Percentiles rank a stretch among this genome's conserved stretches.
These are phyloP conservation scores for Rachycentron canadum DNA, from an alignment of 2,797 vertebrate genomes.

Conservation along the genomic window DNA sequence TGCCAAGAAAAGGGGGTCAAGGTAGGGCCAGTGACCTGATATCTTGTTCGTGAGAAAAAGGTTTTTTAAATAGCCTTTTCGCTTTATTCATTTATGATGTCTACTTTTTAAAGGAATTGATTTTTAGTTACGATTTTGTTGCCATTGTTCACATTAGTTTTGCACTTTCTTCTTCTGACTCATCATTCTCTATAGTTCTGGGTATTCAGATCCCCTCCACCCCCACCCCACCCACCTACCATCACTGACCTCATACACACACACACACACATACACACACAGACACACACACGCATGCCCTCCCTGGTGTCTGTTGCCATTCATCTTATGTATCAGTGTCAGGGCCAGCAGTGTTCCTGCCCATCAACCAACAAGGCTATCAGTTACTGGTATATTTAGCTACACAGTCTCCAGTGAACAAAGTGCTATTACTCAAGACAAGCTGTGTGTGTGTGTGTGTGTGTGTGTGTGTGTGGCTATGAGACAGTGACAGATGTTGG, in stretches of 20 bases:
- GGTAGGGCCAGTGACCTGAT: conserved; percentile 10
- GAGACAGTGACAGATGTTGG: conserved; percentile 23
- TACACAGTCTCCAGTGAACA: conserved; percentile 51
- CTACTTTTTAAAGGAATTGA: neutral
- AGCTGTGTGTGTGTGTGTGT: conserved; percentile 17
- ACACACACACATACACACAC: conserved; percentile 13
- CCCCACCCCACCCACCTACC: no score
- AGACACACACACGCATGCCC: neutral
- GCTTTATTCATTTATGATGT: neutral
- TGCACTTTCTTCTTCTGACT: neutral
- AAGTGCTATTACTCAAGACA: conserved; percentile 60
- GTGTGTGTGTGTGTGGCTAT: conserved; percentile 6
- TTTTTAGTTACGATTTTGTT: neutral
- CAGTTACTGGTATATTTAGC: conserved; percentile 74
- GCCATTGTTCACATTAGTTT: neutral
- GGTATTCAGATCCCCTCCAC: neutral
- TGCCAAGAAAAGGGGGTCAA: conserved; percentile 53
- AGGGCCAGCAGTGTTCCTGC: conserved; percentile 45
- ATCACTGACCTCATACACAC: neutral
- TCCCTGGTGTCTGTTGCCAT: conserved; percentile 27
- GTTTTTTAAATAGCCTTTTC: neutral
- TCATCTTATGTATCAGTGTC: conserved; percentile 49
- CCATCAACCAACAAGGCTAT: conserved; percentile 54
- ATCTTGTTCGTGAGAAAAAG: neutral
- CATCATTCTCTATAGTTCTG: neutral